phyloP scores from a whole-genome alignment of 2,888 invertebrate species.

The Ctenicera cuprea region DNA sequence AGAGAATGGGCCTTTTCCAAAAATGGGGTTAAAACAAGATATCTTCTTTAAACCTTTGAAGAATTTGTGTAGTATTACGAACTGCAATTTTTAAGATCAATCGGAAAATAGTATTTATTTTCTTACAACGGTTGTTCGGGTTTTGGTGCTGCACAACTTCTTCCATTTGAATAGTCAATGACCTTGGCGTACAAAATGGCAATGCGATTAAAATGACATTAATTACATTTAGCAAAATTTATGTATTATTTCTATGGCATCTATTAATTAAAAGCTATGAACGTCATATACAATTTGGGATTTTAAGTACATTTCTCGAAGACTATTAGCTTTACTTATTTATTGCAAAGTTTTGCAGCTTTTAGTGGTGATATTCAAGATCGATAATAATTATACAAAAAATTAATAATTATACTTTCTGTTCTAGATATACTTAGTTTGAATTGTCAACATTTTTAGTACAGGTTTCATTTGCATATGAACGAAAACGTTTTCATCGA shows the following conservation, averaged over 20 bases:
- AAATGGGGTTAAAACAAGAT: constrained; percentile 83
- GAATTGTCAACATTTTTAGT: neutral
- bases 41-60: neutral
- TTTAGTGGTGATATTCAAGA: constrained; percentile 34
- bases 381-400: constrained; percentile 55
- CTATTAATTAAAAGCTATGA: constrained; percentile 9
- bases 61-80: constrained; percentile 11
- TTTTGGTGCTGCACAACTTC: constrained; percentile 19
- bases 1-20: constrained; percentile 91
- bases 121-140: constrained; percentile 1
- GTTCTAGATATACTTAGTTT: constrained; percentile 1
- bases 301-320: constrained; percentile 5
- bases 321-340: constrained; percentile 16
- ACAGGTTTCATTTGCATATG: constrained; percentile 26
- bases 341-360: neutral
- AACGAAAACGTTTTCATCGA: constrained; percentile 48
- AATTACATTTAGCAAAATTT: constrained; percentile 22
- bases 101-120: constrained; percentile 20
- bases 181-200: constrained; percentile 47
- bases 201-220: constrained; percentile 34
- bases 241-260: constrained; percentile 4
- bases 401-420: constrained; percentile 24
- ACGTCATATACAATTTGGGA: constrained; percentile 40
- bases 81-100: neutral
- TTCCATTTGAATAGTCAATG: constrained; percentile 20